Percentiles rank a stretch among this genome's conserved stretches.
Conservation (phyloP, 2,113 vertebrate species). For the Electrona antarctica region DNA sequence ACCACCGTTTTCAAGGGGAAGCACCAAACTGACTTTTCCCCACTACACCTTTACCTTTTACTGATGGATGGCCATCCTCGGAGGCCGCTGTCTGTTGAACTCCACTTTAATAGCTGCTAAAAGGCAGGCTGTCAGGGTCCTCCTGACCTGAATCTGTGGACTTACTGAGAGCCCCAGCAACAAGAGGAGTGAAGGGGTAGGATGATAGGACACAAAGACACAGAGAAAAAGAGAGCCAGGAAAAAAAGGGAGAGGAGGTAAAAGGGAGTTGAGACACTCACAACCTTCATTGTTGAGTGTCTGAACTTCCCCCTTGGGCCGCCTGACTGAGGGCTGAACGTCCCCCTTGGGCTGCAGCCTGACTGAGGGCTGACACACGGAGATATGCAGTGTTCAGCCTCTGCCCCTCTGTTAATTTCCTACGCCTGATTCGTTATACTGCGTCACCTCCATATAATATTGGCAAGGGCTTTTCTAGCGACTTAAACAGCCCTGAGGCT, state of each 20-base stretch:
- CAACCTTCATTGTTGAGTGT: slow-evolving; percentile 53
- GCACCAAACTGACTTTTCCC: slow-evolving; percentile 39
- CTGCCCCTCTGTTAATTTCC: slow-evolving; percentile 43
- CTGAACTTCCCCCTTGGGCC: slow-evolving; percentile 57
- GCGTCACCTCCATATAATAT: slow-evolving; percentile 48
- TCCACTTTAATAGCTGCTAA: slow-evolving; percentile 72
- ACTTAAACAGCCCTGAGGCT: slow-evolving; percentile 43
- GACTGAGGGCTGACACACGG: slow-evolving; percentile 43
- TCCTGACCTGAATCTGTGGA: slow-evolving; percentile 68
- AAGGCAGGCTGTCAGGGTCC: slow-evolving; percentile 64
- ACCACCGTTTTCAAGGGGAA: slow-evolving; percentile 50
- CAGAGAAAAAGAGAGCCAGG: slow-evolving; percentile 23
- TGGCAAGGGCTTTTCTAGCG: slow-evolving; percentile 33
- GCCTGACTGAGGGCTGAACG: slow-evolving; percentile 44
- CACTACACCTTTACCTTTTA: slow-evolving; percentile 47
- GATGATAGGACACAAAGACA: slow-evolving; percentile 37
- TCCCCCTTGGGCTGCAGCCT: slow-evolving; percentile 53
- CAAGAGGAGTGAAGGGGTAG: slow-evolving; percentile 40
- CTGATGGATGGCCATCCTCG: slow-evolving; percentile 61
- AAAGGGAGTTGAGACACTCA: slow-evolving; percentile 14
- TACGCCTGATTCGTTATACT: slow-evolving; percentile 53
- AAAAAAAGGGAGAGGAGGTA: not conserved
- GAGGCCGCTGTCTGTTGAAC: slow-evolving; percentile 64
- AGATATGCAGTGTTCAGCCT: slow-evolving; percentile 47
- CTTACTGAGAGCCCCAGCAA: slow-evolving; percentile 41